Evolutionary conservation across 2,113 vertebrate genomes (phyloP).

Genomic region (Tretioscincus oriximinensis): DNA sequence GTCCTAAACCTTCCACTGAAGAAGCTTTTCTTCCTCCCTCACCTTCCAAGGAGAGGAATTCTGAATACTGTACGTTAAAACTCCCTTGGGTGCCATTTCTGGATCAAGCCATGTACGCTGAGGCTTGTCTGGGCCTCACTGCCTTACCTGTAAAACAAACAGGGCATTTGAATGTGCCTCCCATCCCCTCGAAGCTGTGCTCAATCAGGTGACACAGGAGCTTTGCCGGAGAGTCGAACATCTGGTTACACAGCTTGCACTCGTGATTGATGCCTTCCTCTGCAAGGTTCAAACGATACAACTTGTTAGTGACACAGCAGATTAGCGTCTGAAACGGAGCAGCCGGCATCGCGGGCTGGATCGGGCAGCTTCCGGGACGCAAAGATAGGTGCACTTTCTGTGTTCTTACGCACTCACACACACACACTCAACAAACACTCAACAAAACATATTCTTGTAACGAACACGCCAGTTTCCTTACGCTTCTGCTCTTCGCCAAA

Average conservation of each 20-base stretch:
- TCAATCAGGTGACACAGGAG: conserved; percentile 99
- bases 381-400: neutral
- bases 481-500: fast-evolving
- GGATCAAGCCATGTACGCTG: conserved; percentile 65
- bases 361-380: neutral
- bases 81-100: conserved; percentile 62
- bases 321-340: conserved; percentile 58
- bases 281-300: conserved; percentile 86
- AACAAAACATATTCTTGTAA: fast-evolving
- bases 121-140: conserved; percentile 59
- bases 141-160: conserved; percentile 99
- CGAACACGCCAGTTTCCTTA: fast-evolving
- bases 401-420: neutral
- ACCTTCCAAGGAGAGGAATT: conserved; percentile 43
- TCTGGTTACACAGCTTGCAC: conserved; percentile 99
- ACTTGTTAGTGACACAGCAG: conserved; percentile 73
- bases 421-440: neutral
- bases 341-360: fast-evolving
- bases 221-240: conserved; percentile 99
- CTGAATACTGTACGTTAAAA: conserved; percentile 60
- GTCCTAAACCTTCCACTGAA: conserved; percentile 42
- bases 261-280: conserved; percentile 99
- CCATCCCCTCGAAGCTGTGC: conserved; percentile 99
- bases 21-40: conserved; percentile 35
- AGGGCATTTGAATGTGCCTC: conserved; percentile 99